Evolutionary conservation across 2,797 vertebrate species (phyloP).

Genomic region (Eleutherodactylus coqui): DNA sequence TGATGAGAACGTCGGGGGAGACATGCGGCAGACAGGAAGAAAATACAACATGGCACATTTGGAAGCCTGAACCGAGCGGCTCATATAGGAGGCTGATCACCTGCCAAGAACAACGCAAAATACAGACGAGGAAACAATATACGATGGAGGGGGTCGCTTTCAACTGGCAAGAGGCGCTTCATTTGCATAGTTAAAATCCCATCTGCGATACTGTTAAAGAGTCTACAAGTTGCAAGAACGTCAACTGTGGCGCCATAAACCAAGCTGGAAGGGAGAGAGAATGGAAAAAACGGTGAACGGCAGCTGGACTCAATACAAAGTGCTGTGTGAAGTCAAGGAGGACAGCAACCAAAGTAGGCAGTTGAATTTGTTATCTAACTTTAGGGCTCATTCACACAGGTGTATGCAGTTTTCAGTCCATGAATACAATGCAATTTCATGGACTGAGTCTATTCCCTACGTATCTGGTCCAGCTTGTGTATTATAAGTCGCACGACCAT

Average conservation of each 20-base stretch:
- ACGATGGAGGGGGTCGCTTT: not conserved
- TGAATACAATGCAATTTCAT: too few relatives aligned
- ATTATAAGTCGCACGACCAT: too few relatives aligned
- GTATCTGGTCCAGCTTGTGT: too few relatives aligned
- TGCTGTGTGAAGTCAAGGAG: not conserved
- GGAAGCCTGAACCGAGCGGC: not conserved
- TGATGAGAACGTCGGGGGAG: constrained; percentile 57
- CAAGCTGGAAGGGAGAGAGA: not conserved
- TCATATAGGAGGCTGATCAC: constrained; percentile 3
- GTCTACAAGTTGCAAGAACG: not conserved
- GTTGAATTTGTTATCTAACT: not conserved
- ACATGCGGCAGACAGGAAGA: constrained; percentile 43
- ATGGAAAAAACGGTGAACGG: not conserved
- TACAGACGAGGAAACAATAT: not conserved
- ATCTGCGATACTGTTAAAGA: constrained; percentile 21
- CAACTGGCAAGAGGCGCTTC: not conserved
- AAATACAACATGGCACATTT: constrained; percentile 51
- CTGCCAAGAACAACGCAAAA: constrained; percentile 23
- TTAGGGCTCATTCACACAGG: too few relatives aligned
- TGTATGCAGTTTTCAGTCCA: too few relatives aligned
- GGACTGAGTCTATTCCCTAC: too few relatives aligned
- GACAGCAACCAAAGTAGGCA: not conserved
- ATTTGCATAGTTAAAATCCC: constrained; percentile 44
- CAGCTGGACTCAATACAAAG: not conserved
- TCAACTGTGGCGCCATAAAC: not conserved